phyloP scores from a whole-genome alignment of 2,113 vertebrate genomes.

The Helogale parvula region DNA sequence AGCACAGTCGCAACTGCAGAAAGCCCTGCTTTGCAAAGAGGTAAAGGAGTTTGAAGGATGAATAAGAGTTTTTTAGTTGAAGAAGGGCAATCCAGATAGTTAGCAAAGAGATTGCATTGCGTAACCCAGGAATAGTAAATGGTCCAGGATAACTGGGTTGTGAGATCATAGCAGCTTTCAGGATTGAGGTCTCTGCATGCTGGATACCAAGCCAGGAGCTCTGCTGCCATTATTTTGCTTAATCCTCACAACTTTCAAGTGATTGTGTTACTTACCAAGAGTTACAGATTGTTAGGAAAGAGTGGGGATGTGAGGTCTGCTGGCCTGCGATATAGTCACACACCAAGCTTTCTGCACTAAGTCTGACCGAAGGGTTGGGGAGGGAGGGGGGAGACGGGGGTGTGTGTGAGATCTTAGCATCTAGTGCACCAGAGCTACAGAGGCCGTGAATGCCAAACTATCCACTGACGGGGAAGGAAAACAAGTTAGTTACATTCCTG shows the following conservation, averaged over 20 bases:
- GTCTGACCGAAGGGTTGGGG: background rate
- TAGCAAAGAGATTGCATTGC: background rate
- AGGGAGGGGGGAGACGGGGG: too few relatives aligned
- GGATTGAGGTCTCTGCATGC: background rate
- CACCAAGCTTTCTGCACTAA: accelerated
- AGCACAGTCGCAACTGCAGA: background rate
- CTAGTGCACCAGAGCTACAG: background rate
- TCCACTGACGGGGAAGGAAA: background rate
- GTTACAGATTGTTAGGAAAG: background rate
- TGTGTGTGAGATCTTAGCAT: background rate
- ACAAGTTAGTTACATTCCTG: background rate
- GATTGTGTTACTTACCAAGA: background rate
- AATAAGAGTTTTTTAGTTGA: background rate
- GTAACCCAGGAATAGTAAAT: background rate
- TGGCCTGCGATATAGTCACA: background rate
- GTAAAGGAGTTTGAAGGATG: background rate
- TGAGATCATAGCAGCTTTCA: background rate
- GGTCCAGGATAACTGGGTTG: too few relatives aligned
- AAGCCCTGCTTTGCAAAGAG: background rate
- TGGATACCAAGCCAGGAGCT: background rate
- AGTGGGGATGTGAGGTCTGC: background rate
- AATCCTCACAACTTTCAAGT: background rate
- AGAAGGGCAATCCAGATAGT: background rate
- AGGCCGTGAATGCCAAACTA: background rate
- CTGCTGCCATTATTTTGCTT: background rate